phyloP scores from a whole-genome alignment of 2,113 vertebrate species.

The Odontesthes bonariensis region DNA sequence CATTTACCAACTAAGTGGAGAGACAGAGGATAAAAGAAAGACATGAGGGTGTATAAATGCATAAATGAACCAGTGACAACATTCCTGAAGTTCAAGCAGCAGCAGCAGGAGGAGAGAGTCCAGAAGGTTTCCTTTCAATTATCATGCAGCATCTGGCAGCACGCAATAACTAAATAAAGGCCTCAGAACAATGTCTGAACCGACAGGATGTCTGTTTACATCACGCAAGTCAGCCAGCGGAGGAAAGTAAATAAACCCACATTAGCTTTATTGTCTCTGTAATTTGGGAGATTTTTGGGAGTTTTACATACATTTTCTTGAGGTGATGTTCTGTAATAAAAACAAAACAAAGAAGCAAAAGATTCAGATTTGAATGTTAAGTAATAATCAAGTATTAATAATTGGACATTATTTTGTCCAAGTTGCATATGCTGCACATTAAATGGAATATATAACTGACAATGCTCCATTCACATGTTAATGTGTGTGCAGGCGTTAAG shows the following conservation, averaged over 20 bases:
- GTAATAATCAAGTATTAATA: too few species aligned
- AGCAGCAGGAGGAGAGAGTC: constrained; percentile 56
- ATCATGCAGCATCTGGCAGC: constrained; percentile 72
- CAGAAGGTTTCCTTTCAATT: constrained; percentile 72
- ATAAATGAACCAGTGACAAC: constrained; percentile 57
- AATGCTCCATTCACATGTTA: background rate
- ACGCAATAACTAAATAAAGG: constrained; percentile 51
- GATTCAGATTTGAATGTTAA: too few species aligned
- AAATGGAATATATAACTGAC: background rate
- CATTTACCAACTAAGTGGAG: constrained; percentile 18
- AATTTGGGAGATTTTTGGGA: constrained; percentile 4
- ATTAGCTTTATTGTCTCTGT: background rate
- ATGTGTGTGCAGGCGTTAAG: constrained; percentile 29
- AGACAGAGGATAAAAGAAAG: constrained; percentile 3
- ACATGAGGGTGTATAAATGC: constrained; percentile 52
- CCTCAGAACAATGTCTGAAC: constrained; percentile 49
- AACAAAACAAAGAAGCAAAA: background rate
- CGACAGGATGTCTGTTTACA: constrained; percentile 58
- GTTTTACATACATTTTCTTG: constrained; percentile 6
- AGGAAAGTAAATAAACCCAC: constrained; percentile 39
- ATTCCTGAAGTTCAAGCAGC: constrained; percentile 54
- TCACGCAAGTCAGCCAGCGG: constrained; percentile 32
- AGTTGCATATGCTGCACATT: background rate
- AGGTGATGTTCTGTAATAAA: background rate
- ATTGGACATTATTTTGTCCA: too few species aligned